Evolutionary conservation across 2,888 invertebrate species (phyloP), one percentile per base, ranked within the genome.

Genomic region (Pachymerium ferrugineum): DNA sequence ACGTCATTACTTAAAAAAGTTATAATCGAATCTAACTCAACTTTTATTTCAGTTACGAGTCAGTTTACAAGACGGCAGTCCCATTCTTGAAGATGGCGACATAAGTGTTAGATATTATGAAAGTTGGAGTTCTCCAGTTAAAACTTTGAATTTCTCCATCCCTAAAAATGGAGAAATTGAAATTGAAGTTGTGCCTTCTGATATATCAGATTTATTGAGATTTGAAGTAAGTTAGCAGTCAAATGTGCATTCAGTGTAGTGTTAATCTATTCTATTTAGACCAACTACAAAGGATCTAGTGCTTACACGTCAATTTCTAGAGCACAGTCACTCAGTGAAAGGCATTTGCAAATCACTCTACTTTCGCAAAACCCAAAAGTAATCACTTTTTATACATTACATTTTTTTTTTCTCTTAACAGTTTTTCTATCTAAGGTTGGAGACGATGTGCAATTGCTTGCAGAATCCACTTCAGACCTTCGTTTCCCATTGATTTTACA

Each of bases 1-100:
- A 78, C 79, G 81, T 78, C 2, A 54, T 54, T 69, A 10, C 8
- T 69, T n/a, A n/a, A n/a, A n/a, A n/a, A n/a, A n/a, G n/a, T n/a
- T n/a, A n/a, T n/a, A n/a, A n/a, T 35, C 10, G 10, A 35, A n/a
- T n/a, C n/a, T n/a, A n/a, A 19, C 14, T 47, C 19, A 5, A 10
- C 22, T 19, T 10, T 10, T 16, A n/a, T 22, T 69, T 1, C 28
- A 77, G 77, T 54, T 78, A 8, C 77, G 76, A 75, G 75, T 78
- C 1, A 72, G 75, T 19, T 74, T 76, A 62, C 78, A 77, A 75
- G 78, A 78, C 70, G 77, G 76, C 30, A 77, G 75, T 28, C 78
- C 78, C 30, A 76, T 77, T 0, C 73, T 73, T 31, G 76, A 77
- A 19, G 76, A 76, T 1, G 76, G 73, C 14, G 74, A 75, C 25